Evolutionary conservation across 2,888 invertebrate genomes (phyloP).

Genomic region (Eilema sororculum): DNA sequence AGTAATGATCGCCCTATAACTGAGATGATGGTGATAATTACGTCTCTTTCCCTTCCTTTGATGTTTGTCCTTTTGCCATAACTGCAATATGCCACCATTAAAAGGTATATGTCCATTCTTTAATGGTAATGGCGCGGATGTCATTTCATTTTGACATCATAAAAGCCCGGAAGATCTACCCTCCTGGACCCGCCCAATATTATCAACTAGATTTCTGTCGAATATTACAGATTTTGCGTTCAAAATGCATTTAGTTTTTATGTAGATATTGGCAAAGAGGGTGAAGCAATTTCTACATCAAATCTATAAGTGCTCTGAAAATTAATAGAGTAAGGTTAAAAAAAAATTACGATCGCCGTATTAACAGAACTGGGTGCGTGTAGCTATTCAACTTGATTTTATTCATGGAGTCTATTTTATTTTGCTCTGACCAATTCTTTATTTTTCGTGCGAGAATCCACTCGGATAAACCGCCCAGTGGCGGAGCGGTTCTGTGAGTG

Average conservation of each 20-base stretch:
- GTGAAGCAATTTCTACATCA: no score
- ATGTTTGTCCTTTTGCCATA: slow-evolving; percentile 3
- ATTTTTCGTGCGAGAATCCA: no score
- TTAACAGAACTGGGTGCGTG: not conserved
- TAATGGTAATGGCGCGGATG: slow-evolving; percentile 9
- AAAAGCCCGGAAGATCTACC: no score
- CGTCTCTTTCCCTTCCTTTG: not conserved
- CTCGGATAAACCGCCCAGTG: no score
- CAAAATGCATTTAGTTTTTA: no score
- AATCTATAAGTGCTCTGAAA: no score
- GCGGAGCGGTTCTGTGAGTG: no score
- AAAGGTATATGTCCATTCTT: slow-evolving; percentile 3
- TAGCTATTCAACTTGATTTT: not conserved
- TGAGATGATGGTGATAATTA: not conserved
- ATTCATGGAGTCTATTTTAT: not conserved
- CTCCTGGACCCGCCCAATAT: slow-evolving; percentile 12
- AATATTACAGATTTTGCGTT: no score
- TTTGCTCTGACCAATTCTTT: not conserved
- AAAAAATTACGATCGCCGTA: no score
- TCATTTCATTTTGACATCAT: slow-evolving; percentile 14
- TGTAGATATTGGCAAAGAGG: no score
- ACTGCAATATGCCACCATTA: slow-evolving; percentile 4
- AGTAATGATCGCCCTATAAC: no score
- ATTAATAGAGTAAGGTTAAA: no score
- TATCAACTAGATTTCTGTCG: slow-evolving; percentile 7